Evolutionary conservation across 2,888 invertebrate genomes (phyloP), one percentile per base, ranked within the genome.

Genomic region (Neoscelio sp.): DNA sequence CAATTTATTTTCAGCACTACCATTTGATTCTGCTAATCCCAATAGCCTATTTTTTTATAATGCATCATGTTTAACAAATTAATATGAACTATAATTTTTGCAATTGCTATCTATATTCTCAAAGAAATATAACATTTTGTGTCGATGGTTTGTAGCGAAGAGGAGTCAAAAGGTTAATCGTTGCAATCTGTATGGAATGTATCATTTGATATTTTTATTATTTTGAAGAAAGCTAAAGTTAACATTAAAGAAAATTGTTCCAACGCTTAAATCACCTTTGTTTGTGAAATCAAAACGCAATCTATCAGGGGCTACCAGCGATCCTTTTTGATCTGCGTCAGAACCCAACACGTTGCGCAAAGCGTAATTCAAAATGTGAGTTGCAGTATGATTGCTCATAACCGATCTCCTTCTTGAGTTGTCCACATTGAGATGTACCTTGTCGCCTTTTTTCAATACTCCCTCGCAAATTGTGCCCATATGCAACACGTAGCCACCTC

Each of bases 341-440:
- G 95, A 94, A 7, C 97, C 96, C 35, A 99, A 92, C 17, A 99
- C 97, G 89, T 95, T 95, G 70, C 99, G 93, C 71, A 99, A 92
- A 15, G 97, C 98, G 91, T 96, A 98, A 92, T 99, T 99, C 8
- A 99, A 92, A 38, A 98, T 94, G 91, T 99, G 99, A 0, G 99
- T 99, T 15, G 98, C 99, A 38, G 99, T 96, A 91, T 99, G 98
- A 91, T 99, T 99, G 89, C 96, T 98, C 99, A 99, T 99, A n/a
- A 99, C 93, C 23, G 96, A 92, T 85, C 96, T 93, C 85, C 99
- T 93, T 64, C 99, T 94, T 68, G 94, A 94, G 67, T 94, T 94
- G 90, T 99, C 99, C 73, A 99, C 93, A 82, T 95, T 94, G 42
- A 98, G 92, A 68, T 92, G 92, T 38, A 99, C 92, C 86, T 93